phyloP scores from a whole-genome alignment of 2,113 vertebrate genomes.

The Dipodomys stephensi region DNA sequence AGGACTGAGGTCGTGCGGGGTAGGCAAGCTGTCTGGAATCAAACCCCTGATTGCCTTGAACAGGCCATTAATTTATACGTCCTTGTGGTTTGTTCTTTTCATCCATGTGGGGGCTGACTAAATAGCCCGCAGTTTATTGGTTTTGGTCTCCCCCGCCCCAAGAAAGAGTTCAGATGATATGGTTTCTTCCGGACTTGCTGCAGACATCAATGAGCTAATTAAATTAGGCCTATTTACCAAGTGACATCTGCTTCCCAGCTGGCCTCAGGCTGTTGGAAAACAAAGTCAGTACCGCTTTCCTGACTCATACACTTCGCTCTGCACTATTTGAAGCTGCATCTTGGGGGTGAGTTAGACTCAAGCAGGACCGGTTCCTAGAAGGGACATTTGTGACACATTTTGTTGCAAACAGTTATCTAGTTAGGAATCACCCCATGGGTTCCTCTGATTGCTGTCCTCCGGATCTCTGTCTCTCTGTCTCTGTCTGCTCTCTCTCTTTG shows the following conservation, averaged over 20 bases:
- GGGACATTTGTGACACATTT: not conserved
- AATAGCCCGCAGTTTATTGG: constrained; percentile 22
- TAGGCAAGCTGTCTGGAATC: too few relatives aligned
- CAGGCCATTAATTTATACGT: too few relatives aligned
- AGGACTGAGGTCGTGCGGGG: not conserved
- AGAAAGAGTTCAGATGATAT: constrained; percentile 16
- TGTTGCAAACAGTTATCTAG: not conserved
- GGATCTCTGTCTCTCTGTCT: not conserved
- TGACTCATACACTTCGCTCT: not conserved
- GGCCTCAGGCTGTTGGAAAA: not conserved
- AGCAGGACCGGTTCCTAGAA: not conserved
- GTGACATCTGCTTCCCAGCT: constrained; percentile 24
- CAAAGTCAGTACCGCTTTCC: not conserved
- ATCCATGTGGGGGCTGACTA: not conserved
- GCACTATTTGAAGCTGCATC: not conserved
- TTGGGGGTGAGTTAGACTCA: not conserved
- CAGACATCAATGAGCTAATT: not conserved
- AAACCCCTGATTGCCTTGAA: too few relatives aligned
- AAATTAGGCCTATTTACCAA: constrained; percentile 19
- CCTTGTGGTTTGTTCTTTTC: not conserved
- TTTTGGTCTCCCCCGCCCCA: not conserved
- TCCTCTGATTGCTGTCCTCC: not conserved
- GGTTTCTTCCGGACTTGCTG: not conserved
- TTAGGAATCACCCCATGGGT: not conserved
- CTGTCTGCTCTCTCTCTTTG: not conserved